A percentile compares a stretch with the other conserved stretches of the same genome.
Evolutionary conservation across 2,797 vertebrate species (phyloP).

Genomic region (Mycteria americana): DNA sequence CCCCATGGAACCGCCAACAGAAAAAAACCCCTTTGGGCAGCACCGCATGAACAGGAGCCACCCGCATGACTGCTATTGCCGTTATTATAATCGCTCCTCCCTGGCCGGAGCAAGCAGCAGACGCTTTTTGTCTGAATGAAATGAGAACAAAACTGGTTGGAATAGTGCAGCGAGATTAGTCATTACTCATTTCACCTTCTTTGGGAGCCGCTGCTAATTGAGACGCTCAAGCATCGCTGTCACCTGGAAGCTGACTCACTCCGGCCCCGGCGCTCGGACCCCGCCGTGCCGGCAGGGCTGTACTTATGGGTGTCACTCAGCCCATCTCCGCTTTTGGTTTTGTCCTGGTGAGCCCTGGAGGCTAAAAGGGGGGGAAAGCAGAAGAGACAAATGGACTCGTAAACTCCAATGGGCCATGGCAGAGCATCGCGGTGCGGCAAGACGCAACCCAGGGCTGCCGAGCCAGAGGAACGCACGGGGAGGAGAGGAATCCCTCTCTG

Average conservation of each 20-base stretch:
- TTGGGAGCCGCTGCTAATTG: not conserved
- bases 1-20: fast-evolving
- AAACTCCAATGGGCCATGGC: slow-evolving; percentile 36
- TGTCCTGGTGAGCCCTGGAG: not conserved
- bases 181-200: slow-evolving; percentile 15
- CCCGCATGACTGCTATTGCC: fast-evolving
- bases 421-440: not conserved
- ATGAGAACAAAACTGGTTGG: not conserved
- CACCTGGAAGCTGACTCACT: not conserved
- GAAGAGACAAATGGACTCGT: slow-evolving; percentile 28
- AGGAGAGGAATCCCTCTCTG: not conserved
- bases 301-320: not conserved
- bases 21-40: not conserved
- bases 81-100: not conserved
- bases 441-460: not conserved
- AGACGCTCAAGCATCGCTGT: not conserved
- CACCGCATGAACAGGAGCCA: not conserved
- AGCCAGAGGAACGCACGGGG: fast-evolving
- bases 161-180: not conserved
- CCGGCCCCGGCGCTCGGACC: not conserved
- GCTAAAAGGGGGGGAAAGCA: not conserved
- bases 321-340: fast-evolving
- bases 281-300: not conserved
- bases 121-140: slow-evolving; percentile 14
- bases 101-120: not conserved